A percentile compares a stretch with the other conserved stretches of the same genome.
Evolutionary conservation across 2,888 invertebrate species (phyloP).

Genomic region (Diloba caeruleocephala): DNA sequence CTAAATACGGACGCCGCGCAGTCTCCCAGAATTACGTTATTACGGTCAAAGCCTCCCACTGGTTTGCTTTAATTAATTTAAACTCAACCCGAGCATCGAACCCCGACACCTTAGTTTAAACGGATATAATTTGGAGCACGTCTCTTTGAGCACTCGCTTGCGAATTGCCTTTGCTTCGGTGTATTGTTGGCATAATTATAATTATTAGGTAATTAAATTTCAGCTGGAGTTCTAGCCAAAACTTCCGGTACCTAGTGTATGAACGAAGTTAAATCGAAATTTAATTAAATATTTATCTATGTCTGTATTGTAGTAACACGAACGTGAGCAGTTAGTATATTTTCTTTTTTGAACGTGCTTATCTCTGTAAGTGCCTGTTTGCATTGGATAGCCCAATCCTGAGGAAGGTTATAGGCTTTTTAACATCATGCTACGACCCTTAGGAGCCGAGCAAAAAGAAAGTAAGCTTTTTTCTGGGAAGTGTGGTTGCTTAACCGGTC

Average conservation of each 20-base stretch:
- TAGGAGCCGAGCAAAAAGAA: too few relatives aligned
- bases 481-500: too few relatives aligned
- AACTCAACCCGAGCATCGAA: conserved; percentile 58
- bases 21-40: conserved; percentile 66
- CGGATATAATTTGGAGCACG: conserved; percentile 33
- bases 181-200: conserved; percentile 18
- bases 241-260: not conserved
- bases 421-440: too few relatives aligned
- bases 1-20: conserved; percentile 53
- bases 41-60: conserved; percentile 62
- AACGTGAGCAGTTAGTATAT: too few relatives aligned
- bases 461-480: too few relatives aligned
- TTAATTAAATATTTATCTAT: not conserved
- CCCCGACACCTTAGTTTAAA: conserved; percentile 53
- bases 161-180: not conserved
- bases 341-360: too few relatives aligned
- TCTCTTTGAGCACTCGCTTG: conserved; percentile 19
- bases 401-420: too few relatives aligned
- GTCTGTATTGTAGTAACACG: too few relatives aligned
- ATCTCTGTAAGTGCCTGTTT: too few relatives aligned
- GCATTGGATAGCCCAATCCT: too few relatives aligned
- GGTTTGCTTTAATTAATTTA: conserved; percentile 72
- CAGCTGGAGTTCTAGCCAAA: not conserved
- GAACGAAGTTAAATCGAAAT: too few relatives aligned
- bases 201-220: conserved; percentile 20